Percentiles rank a stretch among this genome's conserved stretches.
Evolutionary conservation across 2,113 vertebrate genomes (phyloP).

Genomic region (Chamaetylas fuelleborni): DNA sequence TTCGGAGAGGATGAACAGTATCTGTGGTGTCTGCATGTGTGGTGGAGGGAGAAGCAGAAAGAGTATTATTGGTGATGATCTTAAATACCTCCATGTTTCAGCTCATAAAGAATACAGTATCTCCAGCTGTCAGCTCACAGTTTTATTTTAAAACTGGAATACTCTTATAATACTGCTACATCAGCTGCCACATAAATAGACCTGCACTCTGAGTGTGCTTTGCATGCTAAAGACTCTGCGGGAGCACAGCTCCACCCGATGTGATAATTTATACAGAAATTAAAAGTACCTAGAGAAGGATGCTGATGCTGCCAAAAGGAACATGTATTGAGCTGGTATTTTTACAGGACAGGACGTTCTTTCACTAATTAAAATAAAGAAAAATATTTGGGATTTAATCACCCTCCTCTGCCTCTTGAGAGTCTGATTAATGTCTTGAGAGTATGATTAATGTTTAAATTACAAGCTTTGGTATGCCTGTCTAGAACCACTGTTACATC

Average conservation of each 20-base stretch:
- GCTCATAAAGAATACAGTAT: background rate
- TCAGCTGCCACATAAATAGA: constrained; percentile 35
- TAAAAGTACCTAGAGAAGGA: background rate
- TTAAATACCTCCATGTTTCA: background rate
- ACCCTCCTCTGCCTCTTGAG: background rate
- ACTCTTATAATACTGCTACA: constrained; percentile 4
- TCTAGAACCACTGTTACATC: background rate
- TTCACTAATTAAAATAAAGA: constrained; percentile 16
- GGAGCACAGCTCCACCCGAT: background rate
- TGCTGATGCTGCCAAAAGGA: constrained; percentile 35
- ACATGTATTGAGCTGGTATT: background rate
- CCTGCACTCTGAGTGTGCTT: constrained; percentile 15
- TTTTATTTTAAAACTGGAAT: constrained; percentile 35
- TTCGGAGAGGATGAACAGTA: background rate
- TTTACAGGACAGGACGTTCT: background rate
- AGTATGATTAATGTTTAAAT: constrained; percentile 37
- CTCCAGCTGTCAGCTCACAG: background rate
- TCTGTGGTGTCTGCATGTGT: background rate
- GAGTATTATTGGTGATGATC: background rate
- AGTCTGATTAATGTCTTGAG: background rate
- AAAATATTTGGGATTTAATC: constrained; percentile 35
- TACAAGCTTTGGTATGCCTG: background rate
- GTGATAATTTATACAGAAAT: constrained; percentile 21
- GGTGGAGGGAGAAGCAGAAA: background rate
- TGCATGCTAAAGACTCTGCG: background rate